A percentile compares a stretch with the other conserved stretches of the same genome.
These are phyloP conservation scores for Crypturellus undulatus DNA, from an alignment of 2,113 vertebrate genomes.

Conservation along the genomic window DNA sequence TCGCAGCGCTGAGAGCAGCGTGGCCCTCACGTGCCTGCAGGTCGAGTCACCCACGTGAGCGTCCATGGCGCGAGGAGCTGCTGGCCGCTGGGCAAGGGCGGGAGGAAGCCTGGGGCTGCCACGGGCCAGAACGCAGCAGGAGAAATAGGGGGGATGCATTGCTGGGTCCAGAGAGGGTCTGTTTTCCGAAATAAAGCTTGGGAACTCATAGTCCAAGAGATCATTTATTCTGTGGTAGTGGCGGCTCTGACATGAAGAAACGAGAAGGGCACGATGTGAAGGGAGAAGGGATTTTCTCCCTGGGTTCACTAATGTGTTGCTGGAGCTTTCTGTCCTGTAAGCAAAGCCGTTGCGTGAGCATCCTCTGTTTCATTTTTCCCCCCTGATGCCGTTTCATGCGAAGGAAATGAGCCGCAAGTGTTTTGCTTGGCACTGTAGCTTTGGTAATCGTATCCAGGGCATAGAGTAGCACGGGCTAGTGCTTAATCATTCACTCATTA, in stretches of 20 bases:
- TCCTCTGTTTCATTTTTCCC: background rate
- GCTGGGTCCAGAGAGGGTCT: fast-evolving
- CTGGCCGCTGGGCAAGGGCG: background rate
- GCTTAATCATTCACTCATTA: conserved; percentile 61
- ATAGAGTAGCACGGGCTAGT: conserved; percentile 56
- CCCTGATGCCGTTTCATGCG: conserved; percentile 15
- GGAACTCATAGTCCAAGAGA: background rate
- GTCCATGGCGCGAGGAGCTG: fast-evolving
- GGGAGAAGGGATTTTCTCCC: background rate
- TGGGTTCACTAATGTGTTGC: fast-evolving
- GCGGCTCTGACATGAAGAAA: fast-evolving
- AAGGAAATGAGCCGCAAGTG: conserved; percentile 51
- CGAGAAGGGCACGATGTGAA: fast-evolving
- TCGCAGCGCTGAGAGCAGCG: background rate
- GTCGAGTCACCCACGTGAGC: background rate
- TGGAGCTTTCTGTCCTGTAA: background rate
- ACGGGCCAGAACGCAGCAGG: fast-evolving
- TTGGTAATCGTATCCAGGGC: conserved; percentile 69
- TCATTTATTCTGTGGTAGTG: background rate
- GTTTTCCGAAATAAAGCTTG: background rate
- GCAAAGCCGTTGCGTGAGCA: background rate
- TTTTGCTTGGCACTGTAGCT: conserved; percentile 50
- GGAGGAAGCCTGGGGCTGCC: fast-evolving
- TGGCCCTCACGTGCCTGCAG: fast-evolving
- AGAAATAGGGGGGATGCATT: fast-evolving